A percentile compares a stretch with the other conserved stretches of the same genome.
Conservation (phyloP, 2,888 invertebrate species). For the Megaustenia siamemsis region DNA sequence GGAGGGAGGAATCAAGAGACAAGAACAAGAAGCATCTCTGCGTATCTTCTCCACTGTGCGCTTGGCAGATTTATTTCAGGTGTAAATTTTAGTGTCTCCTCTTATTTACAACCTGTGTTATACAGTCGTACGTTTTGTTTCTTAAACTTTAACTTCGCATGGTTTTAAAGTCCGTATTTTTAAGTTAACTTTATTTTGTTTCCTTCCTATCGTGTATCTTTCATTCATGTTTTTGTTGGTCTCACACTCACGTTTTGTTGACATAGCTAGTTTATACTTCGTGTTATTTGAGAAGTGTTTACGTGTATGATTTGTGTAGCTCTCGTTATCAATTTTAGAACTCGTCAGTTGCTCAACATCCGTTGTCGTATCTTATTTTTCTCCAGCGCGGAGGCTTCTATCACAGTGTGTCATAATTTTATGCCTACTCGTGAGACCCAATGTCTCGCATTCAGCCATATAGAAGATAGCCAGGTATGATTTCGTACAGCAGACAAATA, state of each 20-base stretch:
- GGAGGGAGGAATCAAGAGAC: not conserved
- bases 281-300: slow-evolving; percentile 5
- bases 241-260: no score
- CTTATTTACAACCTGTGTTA: slow-evolving; percentile 21
- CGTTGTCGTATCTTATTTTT: not conserved
- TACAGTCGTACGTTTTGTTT: not conserved
- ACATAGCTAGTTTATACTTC: not conserved
- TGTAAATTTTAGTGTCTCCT: not conserved
- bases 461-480: not conserved
- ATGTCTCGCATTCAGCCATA: not conserved
- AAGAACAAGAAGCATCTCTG: slow-evolving; percentile 16
- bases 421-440: not conserved
- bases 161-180: not conserved
- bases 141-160: not conserved
- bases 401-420: slow-evolving; percentile 15
- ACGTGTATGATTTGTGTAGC: slow-evolving; percentile 28
- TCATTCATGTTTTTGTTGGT: not conserved
- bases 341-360: not conserved
- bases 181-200: not conserved
- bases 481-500: not conserved
- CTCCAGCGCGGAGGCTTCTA: slow-evolving; percentile 3
- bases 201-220: not conserved
- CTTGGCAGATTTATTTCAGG: slow-evolving; percentile 36
- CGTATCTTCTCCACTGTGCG: slow-evolving; percentile 21
- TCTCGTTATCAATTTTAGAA: slow-evolving; percentile 14